These are phyloP conservation scores for Mantis religiosa DNA, from an alignment of 2,888 invertebrate genomes.

Conservation along the genomic window DNA sequence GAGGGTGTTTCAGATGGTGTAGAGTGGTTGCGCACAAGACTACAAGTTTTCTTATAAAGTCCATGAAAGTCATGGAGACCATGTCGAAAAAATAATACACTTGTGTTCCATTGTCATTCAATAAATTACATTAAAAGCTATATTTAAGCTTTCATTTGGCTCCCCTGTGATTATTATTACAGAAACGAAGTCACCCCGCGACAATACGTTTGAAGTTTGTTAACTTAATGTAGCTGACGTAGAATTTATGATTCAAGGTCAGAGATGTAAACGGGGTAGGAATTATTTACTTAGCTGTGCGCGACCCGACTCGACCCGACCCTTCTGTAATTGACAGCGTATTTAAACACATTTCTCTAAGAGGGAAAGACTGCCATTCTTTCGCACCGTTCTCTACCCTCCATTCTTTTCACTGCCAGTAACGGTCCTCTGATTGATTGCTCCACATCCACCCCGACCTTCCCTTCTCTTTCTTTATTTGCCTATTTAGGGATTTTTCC, in stretches of 20 bases:
- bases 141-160: no score
- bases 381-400: not conserved
- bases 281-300: not conserved
- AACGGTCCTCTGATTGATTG: not conserved
- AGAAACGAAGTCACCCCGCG: no score
- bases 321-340: slow-evolving; percentile 21
- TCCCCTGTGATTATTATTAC: no score
- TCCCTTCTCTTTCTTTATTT: not conserved
- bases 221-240: not conserved
- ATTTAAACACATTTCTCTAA: slow-evolving; percentile 9
- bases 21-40: no score
- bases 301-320: not conserved
- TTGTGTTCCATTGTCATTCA: no score
- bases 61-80: no score
- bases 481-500: not conserved
- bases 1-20: no score
- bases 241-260: not conserved
- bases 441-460: not conserved
- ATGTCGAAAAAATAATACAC: no score
- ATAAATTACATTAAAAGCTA: no score
- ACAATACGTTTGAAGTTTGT: not conserved
- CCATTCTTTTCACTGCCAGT: not conserved
- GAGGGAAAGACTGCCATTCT: not conserved
- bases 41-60: no score
- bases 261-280: not conserved